Conservation (phyloP, 2,888 invertebrate genomes). For the Byasa hedistus region DNA sequence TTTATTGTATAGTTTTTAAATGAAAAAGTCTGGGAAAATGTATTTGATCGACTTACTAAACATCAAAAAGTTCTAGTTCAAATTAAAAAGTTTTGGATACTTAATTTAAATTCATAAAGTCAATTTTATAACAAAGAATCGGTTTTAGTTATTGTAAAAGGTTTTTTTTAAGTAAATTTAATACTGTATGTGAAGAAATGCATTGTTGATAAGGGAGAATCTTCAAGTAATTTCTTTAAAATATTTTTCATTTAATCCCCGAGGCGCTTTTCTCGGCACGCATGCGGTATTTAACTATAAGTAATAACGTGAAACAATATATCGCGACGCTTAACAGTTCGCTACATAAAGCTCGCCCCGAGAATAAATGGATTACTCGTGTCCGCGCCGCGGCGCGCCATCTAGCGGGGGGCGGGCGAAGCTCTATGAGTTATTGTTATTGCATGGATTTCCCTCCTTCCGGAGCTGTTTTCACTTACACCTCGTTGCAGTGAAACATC, state of each 20-base stretch:
- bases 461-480: conserved; percentile 76
- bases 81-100: too few species aligned
- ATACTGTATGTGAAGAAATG: not conserved
- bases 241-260: conserved; percentile 46
- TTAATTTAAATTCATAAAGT: too few species aligned
- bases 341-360: conserved; percentile 77
- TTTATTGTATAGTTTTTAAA: too few species aligned
- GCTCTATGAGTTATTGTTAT: conserved; percentile 77
- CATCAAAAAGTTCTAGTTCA: too few species aligned
- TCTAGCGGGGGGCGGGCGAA: conserved; percentile 73
- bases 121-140: not conserved
- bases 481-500: conserved; percentile 66
- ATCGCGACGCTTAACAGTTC: conserved; percentile 67
- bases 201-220: not conserved
- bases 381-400: conserved; percentile 72
- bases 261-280: conserved; percentile 49
- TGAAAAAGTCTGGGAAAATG: too few species aligned
- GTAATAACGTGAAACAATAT: conserved; percentile 77
- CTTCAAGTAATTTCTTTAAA: not conserved
- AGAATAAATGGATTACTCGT: conserved; percentile 80
- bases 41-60: too few species aligned
- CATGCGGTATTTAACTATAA: conserved; percentile 65
- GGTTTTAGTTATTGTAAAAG: not conserved
- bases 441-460: conserved; percentile 73
- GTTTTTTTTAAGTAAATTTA: too few species aligned